phyloP scores from a whole-genome alignment of 1,140 invertebrate genomes.

The Pseudoatta argentina region DNA sequence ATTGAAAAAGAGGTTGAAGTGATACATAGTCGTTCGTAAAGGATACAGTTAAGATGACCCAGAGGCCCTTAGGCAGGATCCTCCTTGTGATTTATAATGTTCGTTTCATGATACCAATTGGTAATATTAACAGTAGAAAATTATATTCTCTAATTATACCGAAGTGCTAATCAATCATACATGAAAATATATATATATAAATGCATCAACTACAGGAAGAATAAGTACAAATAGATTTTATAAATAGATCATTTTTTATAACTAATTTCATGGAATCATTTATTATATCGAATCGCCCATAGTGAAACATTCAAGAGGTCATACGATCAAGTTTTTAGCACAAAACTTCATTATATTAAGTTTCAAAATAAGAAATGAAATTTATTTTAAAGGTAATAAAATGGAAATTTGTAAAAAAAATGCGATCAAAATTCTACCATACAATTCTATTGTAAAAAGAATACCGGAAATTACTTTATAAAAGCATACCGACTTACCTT shows the following conservation, averaged over 20 bases:
- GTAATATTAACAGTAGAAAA: background rate
- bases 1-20: constrained; percentile 25
- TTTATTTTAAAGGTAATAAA: background rate
- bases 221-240: background rate
- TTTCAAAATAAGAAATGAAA: background rate
- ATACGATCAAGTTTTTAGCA: background rate
- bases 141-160: constrained; percentile 23
- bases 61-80: background rate
- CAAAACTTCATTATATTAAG: background rate
- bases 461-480: too few relatives aligned
- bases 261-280: background rate
- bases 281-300: background rate
- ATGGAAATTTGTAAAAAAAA: background rate
- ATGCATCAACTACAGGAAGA: background rate
- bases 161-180: constrained; percentile 14
- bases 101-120: background rate
- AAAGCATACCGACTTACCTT: constrained; percentile 38
- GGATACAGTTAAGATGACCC: background rate
- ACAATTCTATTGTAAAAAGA: background rate
- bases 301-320: background rate
- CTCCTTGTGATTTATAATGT: constrained; percentile 23
- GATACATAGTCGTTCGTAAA: constrained; percentile 40
- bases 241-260: constrained; percentile 2
- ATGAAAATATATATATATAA: background rate
- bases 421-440: background rate